Base-by-base conservation (phyloP, 1,140 invertebrate genomes). In the Mizuhopecten yessoensis region DNA sequence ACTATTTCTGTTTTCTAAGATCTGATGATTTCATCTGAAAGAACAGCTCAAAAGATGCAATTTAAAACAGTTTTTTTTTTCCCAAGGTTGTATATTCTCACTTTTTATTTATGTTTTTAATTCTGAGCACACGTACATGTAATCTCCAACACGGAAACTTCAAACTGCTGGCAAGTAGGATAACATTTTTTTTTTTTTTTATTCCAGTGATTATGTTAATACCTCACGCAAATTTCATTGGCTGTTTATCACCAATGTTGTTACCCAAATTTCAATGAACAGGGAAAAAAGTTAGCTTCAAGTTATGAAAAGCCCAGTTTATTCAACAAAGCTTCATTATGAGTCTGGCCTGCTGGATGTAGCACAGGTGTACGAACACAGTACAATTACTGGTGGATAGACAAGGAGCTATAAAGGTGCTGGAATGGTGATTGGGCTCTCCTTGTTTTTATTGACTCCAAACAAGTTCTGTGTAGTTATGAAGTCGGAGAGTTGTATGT, bases 281-380 rank as follows among this genome's bases (percentile, higher is more conserved):
- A n/a, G 0, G n/a, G n/a, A 75, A 75, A n/a, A n/a, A 17, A n/a
- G 7, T 75, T 11, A 75, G 29, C 29, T 9, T 75, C 23, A 11
- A 17, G 45, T 10, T 15, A 49, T 9, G 23, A n/a, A 0, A 75
- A 45, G 9, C 42, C 9, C 17, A 75, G 20, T 75, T 29, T 5
- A 49, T 23, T 49, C 10, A 29, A 75, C 57, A 75, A 5, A 29
- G 9, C 15, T 75, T n/a, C 11, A 75, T 29, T 75, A 75, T 75
- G 11, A 7, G 57, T n/a, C 23, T n/a, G 36, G n/a, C n/a, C 17
- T 17, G 17, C 42, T 13, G 42, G 17, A 45, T 39, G 36, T 75
- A 75, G 57, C 57, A 75, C 57, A 75, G 57, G 57, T 75, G 57
- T 75, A 75, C 57, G 23, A 75, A 75, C 57, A 29, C 29, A n/a